Evolutionary conservation across 2,888 invertebrate species (phyloP).

Genomic region (Acholoe squamosa): DNA sequence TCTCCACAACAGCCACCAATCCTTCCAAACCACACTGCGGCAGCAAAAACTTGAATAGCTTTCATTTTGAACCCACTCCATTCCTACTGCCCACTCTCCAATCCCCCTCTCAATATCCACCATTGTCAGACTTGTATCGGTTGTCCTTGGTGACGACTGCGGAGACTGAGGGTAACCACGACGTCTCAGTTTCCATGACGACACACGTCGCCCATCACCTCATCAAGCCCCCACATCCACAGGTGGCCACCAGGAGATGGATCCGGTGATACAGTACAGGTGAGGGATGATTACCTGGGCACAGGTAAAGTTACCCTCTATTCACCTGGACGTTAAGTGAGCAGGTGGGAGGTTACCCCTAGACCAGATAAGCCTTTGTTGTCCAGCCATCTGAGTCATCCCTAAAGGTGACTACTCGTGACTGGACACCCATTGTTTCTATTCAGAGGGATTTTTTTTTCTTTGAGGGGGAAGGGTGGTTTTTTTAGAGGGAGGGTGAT

Average conservation of each 20-base stretch:
- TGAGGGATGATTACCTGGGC: constrained; percentile 49
- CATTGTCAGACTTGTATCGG: background rate
- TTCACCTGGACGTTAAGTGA: background rate
- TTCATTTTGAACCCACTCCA: background rate
- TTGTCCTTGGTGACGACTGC: background rate
- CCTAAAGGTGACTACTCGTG: background rate
- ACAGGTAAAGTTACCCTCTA: constrained; percentile 29
- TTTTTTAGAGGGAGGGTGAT: too few relatives aligned
- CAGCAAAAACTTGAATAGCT: background rate
- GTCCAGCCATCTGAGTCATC: background rate
- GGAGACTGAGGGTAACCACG: constrained; percentile 14
- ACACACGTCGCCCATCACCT: constrained; percentile 18
- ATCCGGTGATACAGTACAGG: background rate
- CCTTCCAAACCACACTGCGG: too few relatives aligned
- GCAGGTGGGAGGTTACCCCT: background rate
- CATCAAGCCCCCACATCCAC: background rate
- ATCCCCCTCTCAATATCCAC: background rate
- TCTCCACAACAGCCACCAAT: too few relatives aligned
- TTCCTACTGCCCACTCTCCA: background rate
- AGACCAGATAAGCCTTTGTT: background rate
- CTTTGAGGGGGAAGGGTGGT: too few relatives aligned
- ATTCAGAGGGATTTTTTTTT: background rate
- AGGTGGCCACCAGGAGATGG: background rate
- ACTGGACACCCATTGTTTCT: constrained; percentile 21
- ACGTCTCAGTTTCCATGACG: constrained; percentile 16